A percentile compares a stretch with the other conserved stretches of the same genome.
Evolutionary conservation across 2,113 vertebrate species (phyloP).

Genomic region (Podiceps cristatus): DNA sequence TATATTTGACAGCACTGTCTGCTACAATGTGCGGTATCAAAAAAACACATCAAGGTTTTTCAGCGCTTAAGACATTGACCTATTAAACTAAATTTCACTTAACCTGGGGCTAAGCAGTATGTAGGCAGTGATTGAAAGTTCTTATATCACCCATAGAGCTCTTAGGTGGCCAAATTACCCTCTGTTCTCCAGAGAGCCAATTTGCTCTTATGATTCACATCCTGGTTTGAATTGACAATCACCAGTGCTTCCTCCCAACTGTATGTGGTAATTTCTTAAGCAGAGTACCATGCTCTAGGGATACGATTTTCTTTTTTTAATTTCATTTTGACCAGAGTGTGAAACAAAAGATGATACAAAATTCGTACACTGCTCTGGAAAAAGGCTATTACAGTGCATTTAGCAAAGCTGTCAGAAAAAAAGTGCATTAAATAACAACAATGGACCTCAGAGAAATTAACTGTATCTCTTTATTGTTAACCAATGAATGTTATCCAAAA

Average conservation of each 20-base stretch:
- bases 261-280: not conserved
- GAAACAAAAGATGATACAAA: not conserved
- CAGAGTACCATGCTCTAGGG: not conserved
- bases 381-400: not conserved
- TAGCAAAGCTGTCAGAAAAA: conserved; percentile 10
- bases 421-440: conserved; percentile 80
- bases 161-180: not conserved
- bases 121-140: conserved; percentile 45
- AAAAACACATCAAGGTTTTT: not conserved
- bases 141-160: not conserved
- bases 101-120: not conserved
- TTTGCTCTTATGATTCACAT: conserved; percentile 29
- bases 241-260: conserved; percentile 25
- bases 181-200: not conserved
- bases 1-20: not conserved
- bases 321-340: not conserved
- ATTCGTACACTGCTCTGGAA: not conserved
- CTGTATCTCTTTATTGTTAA: conserved; percentile 89
- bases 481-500: conserved; percentile 86
- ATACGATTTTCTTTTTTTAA: not conserved
- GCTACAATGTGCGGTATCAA: not conserved
- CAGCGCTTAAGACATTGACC: not conserved
- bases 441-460: conserved; percentile 76
- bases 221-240: conserved; percentile 24
- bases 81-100: not conserved